Percentiles rank a stretch among this genome's conserved stretches.
Evolutionary conservation across 2,113 vertebrate genomes (phyloP).

Genomic region (Phrynosoma platyrhinos): DNA sequence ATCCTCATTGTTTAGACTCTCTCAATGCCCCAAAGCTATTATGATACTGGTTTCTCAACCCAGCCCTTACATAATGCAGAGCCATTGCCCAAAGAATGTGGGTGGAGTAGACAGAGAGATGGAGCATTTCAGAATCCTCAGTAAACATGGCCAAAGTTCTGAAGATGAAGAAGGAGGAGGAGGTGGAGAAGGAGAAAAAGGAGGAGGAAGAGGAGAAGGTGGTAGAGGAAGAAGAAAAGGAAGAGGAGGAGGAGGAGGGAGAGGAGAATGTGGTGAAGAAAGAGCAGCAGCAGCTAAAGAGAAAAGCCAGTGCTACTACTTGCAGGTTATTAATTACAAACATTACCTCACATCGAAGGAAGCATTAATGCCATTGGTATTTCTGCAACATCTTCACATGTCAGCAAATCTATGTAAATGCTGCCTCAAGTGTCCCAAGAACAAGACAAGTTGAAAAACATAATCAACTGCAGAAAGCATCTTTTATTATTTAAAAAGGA

Average conservation of each 20-base stretch:
- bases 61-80: slow-evolving; percentile 57
- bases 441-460: slow-evolving; percentile 60
- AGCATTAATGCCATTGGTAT: slow-evolving; percentile 48
- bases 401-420: slow-evolving; percentile 57
- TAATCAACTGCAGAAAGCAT: slow-evolving; percentile 39
- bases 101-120: slow-evolving; percentile 60
- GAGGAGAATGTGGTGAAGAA: no score
- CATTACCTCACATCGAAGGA: slow-evolving; percentile 26
- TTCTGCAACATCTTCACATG: slow-evolving; percentile 62
- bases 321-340: slow-evolving; percentile 22
- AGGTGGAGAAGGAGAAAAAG: no score
- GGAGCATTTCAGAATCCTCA: slow-evolving; percentile 53
- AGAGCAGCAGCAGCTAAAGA: no score
- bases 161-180: slow-evolving; percentile 15
- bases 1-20: slow-evolving; percentile 59
- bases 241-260: no score
- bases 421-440: slow-evolving; percentile 42
- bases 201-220: no score
- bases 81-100: slow-evolving; percentile 55
- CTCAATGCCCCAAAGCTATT: slow-evolving; percentile 43
- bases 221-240: no score
- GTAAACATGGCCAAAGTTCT: slow-evolving; percentile 56
- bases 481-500: slow-evolving; percentile 44
- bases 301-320: not conserved
- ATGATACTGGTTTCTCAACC: slow-evolving; percentile 52